A percentile compares a stretch with the other conserved stretches of the same genome.
phyloP scores from a whole-genome alignment of 2,797 vertebrate species.

The Craterocephalus amniculus region DNA sequence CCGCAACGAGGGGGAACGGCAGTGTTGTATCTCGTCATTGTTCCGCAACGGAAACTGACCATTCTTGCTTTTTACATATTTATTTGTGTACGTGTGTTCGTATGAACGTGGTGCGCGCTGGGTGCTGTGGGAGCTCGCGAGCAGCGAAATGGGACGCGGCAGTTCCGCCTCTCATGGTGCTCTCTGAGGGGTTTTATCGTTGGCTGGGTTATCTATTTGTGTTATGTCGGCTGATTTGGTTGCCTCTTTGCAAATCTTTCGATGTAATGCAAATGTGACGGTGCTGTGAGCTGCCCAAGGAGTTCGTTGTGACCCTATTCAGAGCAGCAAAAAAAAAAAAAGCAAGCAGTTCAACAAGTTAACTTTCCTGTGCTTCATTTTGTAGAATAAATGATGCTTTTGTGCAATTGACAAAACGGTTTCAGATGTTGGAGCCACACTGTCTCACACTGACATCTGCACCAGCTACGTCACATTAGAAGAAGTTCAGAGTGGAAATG shows the following conservation, averaged over 20 bases:
- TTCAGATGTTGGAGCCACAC: constrained; percentile 30
- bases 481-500: constrained; percentile 45
- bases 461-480: constrained; percentile 17
- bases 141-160: constrained; percentile 6
- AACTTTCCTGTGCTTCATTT: neutral
- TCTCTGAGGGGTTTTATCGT: constrained; percentile 42
- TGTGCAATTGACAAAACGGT: neutral
- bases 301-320: constrained; percentile 23
- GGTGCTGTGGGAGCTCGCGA: neutral
- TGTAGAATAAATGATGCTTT: neutral
- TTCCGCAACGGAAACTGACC: constrained; percentile 62
- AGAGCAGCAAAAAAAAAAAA: constrained; percentile 13
- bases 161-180: constrained; percentile 46
- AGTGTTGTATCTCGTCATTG: constrained; percentile 40
- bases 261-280: constrained; percentile 72
- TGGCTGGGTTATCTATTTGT: constrained; percentile 43
- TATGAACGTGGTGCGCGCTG: neutral
- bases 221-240: constrained; percentile 72
- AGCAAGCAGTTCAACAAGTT: constrained; percentile 1
- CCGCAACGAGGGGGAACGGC: constrained; percentile 12
- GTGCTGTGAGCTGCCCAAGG: constrained; percentile 42
- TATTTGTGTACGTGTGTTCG: neutral
- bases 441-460: constrained; percentile 30
- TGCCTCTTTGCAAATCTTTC: constrained; percentile 74
- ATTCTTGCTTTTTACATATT: constrained; percentile 12